phyloP scores from a whole-genome alignment of 2,797 vertebrate species.

The Dipus sagitta region DNA sequence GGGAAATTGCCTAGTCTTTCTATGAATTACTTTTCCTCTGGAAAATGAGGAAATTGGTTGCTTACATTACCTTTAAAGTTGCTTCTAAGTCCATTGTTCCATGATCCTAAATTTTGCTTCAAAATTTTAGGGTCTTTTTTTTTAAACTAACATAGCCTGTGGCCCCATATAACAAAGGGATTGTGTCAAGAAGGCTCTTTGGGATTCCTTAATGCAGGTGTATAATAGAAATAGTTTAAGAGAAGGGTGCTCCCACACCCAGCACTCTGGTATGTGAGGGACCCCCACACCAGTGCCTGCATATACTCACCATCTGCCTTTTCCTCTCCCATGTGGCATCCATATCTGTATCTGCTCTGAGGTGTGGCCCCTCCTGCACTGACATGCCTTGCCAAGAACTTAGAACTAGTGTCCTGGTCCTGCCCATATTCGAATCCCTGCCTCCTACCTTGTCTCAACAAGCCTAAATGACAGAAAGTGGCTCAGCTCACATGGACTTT shows the following conservation, averaged over 20 bases:
- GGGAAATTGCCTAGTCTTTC: neutral
- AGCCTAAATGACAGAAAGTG: neutral
- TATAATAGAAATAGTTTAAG: neutral
- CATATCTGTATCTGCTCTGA: rapidly evolving
- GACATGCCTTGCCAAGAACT: rapidly evolving
- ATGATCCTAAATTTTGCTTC: neutral
- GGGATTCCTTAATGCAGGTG: neutral
- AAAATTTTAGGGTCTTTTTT: neutral
- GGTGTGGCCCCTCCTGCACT: rapidly evolving
- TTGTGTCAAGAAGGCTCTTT: neutral
- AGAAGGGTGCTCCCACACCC: neutral
- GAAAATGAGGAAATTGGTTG: neutral
- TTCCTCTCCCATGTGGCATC: neutral
- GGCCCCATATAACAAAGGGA: too few species aligned
- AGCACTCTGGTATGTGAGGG: rapidly evolving
- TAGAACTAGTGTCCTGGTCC: neutral
- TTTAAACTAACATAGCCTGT: neutral
- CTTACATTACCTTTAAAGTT: neutral
- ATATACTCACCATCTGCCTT: rapidly evolving
- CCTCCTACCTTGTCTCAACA: neutral
- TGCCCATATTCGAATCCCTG: neutral
- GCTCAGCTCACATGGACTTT: rapidly evolving
- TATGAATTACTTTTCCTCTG: neutral
- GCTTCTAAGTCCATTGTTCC: neutral
- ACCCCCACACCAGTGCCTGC: rapidly evolving